phyloP scores from a whole-genome alignment of 2,888 invertebrate species.

The Neuroscelio doddi region DNA sequence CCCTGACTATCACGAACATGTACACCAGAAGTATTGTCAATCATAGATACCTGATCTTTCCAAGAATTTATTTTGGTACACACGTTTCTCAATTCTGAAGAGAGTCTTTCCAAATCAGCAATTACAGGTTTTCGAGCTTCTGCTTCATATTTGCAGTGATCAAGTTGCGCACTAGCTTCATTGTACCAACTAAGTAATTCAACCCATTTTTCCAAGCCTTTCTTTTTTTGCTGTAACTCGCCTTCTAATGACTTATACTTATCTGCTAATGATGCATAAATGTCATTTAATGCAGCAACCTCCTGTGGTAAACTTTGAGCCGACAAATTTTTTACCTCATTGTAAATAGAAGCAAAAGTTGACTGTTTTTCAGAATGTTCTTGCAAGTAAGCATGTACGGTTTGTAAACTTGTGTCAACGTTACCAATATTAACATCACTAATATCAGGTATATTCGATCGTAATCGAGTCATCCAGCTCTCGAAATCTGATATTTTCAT shows the following conservation, averaged over 20 bases:
- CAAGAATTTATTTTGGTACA: slow-evolving; percentile 80
- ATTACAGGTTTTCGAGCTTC: slow-evolving; percentile 83
- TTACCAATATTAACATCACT: slow-evolving; percentile 88
- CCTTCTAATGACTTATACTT: slow-evolving; percentile 86
- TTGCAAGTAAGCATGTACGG: slow-evolving; percentile 85
- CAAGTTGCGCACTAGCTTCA: slow-evolving; percentile 84
- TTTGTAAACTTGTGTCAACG: slow-evolving; percentile 84
- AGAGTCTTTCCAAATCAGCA: slow-evolving; percentile 80
- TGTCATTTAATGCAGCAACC: slow-evolving; percentile 80
- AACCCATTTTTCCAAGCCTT: slow-evolving; percentile 85
- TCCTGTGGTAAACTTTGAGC: slow-evolving; percentile 83
- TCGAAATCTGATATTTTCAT: slow-evolving; percentile 85
- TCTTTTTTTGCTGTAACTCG: slow-evolving; percentile 82
- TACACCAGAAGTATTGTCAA: slow-evolving; percentile 80
- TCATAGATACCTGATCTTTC: slow-evolving; percentile 80
- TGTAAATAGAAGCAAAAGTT: slow-evolving; percentile 83
- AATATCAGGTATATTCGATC: slow-evolving; percentile 81
- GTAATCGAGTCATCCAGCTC: slow-evolving; percentile 85
- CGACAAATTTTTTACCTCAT: slow-evolving; percentile 86
- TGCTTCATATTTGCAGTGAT: slow-evolving; percentile 85
- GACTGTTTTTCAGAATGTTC: slow-evolving; percentile 90
- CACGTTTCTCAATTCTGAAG: slow-evolving; percentile 81
- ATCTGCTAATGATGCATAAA: slow-evolving; percentile 83
- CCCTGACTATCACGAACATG: slow-evolving; percentile 82
- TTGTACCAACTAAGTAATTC: slow-evolving; percentile 87